These are phyloP conservation scores for Rostratula benghalensis DNA, from an alignment of 2,113 vertebrate species.

Conservation along the genomic window DNA sequence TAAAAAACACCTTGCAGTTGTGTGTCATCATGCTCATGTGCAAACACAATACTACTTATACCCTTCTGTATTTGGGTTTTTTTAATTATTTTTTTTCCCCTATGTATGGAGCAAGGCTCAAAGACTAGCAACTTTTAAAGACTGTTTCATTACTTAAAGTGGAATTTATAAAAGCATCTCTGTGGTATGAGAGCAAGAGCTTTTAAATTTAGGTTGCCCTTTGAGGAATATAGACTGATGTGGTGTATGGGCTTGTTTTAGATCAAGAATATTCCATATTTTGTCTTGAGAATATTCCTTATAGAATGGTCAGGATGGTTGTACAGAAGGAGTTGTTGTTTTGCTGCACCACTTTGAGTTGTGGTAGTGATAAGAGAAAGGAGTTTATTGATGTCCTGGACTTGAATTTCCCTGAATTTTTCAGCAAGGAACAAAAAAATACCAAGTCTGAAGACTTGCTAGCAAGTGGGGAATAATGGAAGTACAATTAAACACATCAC, in stretches of 20 bases:
- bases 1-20: neutral
- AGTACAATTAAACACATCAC: neutral
- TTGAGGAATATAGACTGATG: neutral
- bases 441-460: neutral
- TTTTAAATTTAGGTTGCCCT: neutral
- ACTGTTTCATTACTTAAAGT: neutral
- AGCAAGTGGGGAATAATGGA: neutral
- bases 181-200: neutral
- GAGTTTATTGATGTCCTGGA: neutral
- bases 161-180: neutral
- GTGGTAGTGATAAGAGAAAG: neutral
- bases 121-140: neutral
- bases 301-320: neutral
- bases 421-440: neutral
- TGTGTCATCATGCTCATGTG: neutral
- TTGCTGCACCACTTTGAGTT: neutral
- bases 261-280: neutral
- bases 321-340: neutral
- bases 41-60: neutral
- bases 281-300: neutral
- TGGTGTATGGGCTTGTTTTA: neutral
- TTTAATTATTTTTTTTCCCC: neutral
- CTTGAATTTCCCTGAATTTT: neutral
- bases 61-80: rapidly evolving
- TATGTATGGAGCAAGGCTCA: neutral